A percentile compares a stretch with the other conserved stretches of the same genome.
These are phyloP conservation scores for Drosophila macrospina DNA, from an alignment of 2,888 invertebrate species.

Conservation along the genomic window DNA sequence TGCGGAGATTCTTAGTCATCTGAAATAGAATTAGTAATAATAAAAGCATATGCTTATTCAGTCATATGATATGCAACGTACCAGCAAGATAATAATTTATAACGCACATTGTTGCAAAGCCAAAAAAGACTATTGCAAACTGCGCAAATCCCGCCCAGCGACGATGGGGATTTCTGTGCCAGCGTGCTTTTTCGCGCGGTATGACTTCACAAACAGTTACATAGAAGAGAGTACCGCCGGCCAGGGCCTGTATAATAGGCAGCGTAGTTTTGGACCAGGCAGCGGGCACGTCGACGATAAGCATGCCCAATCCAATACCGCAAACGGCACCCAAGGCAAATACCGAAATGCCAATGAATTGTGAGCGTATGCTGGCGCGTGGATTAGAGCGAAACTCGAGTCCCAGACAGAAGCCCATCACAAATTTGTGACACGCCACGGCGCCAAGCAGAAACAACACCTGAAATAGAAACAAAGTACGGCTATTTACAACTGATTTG, in stretches of 20 bases:
- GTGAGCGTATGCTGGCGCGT: constrained; percentile 81
- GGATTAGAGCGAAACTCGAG: constrained; percentile 89
- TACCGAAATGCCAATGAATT: constrained; percentile 87
- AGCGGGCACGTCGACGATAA: constrained; percentile 86
- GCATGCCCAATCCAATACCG: constrained; percentile 89
- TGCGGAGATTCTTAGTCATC: constrained; percentile 56
- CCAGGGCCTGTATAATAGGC: constrained; percentile 89
- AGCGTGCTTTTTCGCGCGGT: constrained; percentile 90
- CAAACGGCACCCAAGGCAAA: constrained; percentile 90
- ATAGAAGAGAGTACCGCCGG: constrained; percentile 91
- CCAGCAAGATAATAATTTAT: constrained; percentile 87
- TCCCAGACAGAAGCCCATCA: constrained; percentile 93
- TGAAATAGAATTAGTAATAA: constrained; percentile 25
- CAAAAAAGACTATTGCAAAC: constrained; percentile 87
- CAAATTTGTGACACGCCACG: constrained; percentile 92
- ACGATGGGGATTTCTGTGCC: constrained; percentile 87
- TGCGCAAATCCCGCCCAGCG: constrained; percentile 88
- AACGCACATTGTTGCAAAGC: constrained; percentile 89
- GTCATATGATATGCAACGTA: constrained; percentile 36
- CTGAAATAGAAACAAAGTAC: constrained; percentile 84
- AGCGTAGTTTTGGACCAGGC: constrained; percentile 86
- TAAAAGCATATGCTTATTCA: neutral
- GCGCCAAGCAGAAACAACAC: constrained; percentile 89
- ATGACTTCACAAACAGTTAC: constrained; percentile 92
- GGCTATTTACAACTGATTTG: constrained; percentile 36